Base-by-base conservation (phyloP, 2,113 vertebrate species). In the Argyrosomus japonicus region DNA sequence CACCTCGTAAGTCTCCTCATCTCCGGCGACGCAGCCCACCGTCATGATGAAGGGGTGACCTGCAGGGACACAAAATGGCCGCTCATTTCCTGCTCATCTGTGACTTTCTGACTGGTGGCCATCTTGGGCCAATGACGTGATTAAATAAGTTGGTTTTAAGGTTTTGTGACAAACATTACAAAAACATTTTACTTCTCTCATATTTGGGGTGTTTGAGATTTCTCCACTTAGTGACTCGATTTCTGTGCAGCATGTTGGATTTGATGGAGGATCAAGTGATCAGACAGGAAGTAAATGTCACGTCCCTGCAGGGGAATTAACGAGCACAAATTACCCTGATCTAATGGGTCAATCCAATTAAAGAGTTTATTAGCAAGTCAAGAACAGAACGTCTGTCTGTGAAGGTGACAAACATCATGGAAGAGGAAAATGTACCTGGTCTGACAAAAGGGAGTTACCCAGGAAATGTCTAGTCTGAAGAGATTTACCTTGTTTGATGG, bases 21-120 rank as follows among this genome's bases (percentile, higher is more conserved):
- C 97, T 57, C 97, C 97, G 43, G 97, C 97, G 67, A 98, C 97
- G 0, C 96, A 97, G 79, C 97, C 97, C 85, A 99, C 97, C 0
- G 97, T 98, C 97, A 98, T 96, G 94, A 99, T 99, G 94, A 92
- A 99, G 0, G 97, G 97, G 82, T 99, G 98, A 83, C 98, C 98
- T 97, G 88, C 58, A 83, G 18, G 2, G n/a, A 29, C 21, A 57
- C 43, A 58, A 45, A n/a, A 53, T 3, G 13, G 11, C 32, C 0
- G 1, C n/a, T 61, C 7, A 25, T 0, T 48, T 64, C 50, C 58
- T 23, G 43, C 15, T 29, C 13, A 60, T 2, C 9, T 17, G 6
- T 0, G 14, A 6, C 32, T 57, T 15, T 29, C 8, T 25, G 69
- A 71, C 19, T 32, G 19, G 25, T 1, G 5, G 19, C 6, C 19